Base-by-base conservation (phyloP, 2,113 vertebrate species). In the Cepphus grylle region DNA sequence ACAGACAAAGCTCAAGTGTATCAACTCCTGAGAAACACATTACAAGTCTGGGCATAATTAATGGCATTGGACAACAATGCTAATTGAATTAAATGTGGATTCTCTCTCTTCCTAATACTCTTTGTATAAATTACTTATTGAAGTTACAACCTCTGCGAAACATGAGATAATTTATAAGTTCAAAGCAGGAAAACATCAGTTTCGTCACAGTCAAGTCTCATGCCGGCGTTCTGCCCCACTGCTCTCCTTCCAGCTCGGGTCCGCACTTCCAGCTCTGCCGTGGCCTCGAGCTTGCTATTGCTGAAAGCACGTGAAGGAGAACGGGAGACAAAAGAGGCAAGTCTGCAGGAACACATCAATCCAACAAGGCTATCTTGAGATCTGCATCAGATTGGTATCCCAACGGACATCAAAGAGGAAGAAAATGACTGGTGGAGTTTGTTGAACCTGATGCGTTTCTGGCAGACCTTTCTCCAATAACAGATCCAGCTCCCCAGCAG, bases 61-160 rank as follows among this genome's bases (percentile, higher is more conserved):
- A 92, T 16, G 19, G 72, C 55, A 67, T 2, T 50, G 79, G 79
- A 93, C 59, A 95, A 90, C 85, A 91, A 62, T 2, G 23, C 47
- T 95, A 96, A 96, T 83, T 93, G n/a, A 95, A 96, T 96, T 96
- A 97, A 93, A 77, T 32, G 45, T 11, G 81, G 84, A 97, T 82
- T 79, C 84, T 79, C 74, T 52, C 77, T 73, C 40, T 63, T 77
- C 8, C 66, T 69, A 0, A 36, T 67, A 8, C 40, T 73, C 56
- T 55, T 90, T 42, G 18, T 70, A 85, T 94, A 66, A 85, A 82
- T 83, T 73, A 82, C 70, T 88, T 25, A 29, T 25, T 73, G 74
- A 58, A 52, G 49, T 53, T 70, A 76, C 78, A 55, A 9, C 30
- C 55, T 45, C 70, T 52, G 62, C 18, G 23, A 93, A 93, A 52